Percentiles rank a stretch among this genome's conserved stretches.
Conservation (phyloP, 2,797 vertebrate species). For the Atherinosoma microstoma region DNA sequence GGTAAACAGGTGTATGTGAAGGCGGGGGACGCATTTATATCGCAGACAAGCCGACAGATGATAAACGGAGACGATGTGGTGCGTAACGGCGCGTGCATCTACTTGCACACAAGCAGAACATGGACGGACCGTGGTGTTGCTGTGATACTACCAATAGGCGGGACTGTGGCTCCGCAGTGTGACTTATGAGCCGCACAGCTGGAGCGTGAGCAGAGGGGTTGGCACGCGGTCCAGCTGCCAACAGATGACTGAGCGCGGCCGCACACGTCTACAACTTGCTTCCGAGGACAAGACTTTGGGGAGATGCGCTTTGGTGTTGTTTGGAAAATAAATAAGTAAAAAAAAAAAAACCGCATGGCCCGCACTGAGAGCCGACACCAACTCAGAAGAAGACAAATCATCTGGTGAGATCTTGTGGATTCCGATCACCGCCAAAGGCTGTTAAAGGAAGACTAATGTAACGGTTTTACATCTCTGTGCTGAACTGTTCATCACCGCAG, state of each 20-base stretch:
- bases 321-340: slow-evolving; percentile 11
- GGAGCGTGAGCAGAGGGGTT: slow-evolving; percentile 40
- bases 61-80: rapidly evolving
- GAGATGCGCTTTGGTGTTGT: neutral
- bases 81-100: neutral
- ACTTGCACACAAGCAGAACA: slow-evolving; percentile 14
- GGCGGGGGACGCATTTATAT: neutral
- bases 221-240: slow-evolving; percentile 57
- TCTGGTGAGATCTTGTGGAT: slow-evolving; percentile 28
- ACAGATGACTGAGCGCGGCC: slow-evolving; percentile 39
- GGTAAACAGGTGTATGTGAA: neutral
- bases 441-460: slow-evolving; percentile 55
- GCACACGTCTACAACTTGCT: slow-evolving; percentile 26
- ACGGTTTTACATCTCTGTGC: slow-evolving; percentile 25
- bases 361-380: neutral
- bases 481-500: slow-evolving; percentile 26
- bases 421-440: slow-evolving; percentile 17
- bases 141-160: slow-evolving; percentile 65
- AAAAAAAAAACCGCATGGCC: slow-evolving; percentile 18
- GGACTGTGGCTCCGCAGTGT: slow-evolving; percentile 69
- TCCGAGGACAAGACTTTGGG: slow-evolving; percentile 15
- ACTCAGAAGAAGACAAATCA: neutral
- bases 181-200: slow-evolving; percentile 51
- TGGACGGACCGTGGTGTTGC: slow-evolving; percentile 35
- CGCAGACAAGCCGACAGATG: neutral